phyloP scores from a whole-genome alignment of 2,113 vertebrate species.

The Epinephelus fuscoguttatus region DNA sequence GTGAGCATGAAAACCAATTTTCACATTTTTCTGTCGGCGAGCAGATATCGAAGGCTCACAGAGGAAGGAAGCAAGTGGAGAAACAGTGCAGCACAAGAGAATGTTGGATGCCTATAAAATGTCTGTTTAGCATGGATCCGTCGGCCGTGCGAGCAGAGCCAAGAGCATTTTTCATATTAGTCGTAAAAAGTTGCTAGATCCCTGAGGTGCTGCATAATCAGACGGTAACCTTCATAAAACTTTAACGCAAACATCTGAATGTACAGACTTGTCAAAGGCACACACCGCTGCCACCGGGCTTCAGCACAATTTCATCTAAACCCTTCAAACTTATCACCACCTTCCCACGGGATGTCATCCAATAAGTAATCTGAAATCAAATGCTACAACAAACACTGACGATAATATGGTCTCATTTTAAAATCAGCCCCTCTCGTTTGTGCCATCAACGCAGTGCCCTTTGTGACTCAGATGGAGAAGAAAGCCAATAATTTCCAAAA shows the following conservation, averaged over 20 bases:
- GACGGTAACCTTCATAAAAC: slow-evolving; percentile 65
- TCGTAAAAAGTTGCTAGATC: slow-evolving; percentile 44
- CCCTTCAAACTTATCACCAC: slow-evolving; percentile 46
- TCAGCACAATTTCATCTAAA: slow-evolving; percentile 48
- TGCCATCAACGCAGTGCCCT: slow-evolving; percentile 29
- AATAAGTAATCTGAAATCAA: slow-evolving; percentile 44
- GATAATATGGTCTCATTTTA: slow-evolving; percentile 35
- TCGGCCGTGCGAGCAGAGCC: slow-evolving; percentile 6
- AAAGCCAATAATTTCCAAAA: neutral
- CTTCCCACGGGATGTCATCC: slow-evolving; percentile 26
- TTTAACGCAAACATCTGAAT: slow-evolving; percentile 57
- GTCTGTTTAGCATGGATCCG: slow-evolving; percentile 18
- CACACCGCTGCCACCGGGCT: neutral
- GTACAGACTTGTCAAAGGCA: slow-evolving; percentile 43
- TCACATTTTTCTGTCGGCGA: slow-evolving; percentile 20
- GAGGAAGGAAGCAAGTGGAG: neutral
- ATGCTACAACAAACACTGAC: slow-evolving; percentile 43
- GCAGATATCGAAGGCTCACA: slow-evolving; percentile 17
- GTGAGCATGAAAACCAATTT: slow-evolving; percentile 29
- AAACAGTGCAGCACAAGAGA: slow-evolving; percentile 3
- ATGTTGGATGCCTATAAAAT: slow-evolving; percentile 11
- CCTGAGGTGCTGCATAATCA: slow-evolving; percentile 56
- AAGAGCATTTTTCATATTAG: slow-evolving; percentile 42
- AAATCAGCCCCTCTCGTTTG: slow-evolving; percentile 15
- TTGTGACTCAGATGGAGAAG: slow-evolving; percentile 19